Evolutionary conservation across 2,888 invertebrate species (phyloP).

Genomic region (Rhagonycha lutea): DNA sequence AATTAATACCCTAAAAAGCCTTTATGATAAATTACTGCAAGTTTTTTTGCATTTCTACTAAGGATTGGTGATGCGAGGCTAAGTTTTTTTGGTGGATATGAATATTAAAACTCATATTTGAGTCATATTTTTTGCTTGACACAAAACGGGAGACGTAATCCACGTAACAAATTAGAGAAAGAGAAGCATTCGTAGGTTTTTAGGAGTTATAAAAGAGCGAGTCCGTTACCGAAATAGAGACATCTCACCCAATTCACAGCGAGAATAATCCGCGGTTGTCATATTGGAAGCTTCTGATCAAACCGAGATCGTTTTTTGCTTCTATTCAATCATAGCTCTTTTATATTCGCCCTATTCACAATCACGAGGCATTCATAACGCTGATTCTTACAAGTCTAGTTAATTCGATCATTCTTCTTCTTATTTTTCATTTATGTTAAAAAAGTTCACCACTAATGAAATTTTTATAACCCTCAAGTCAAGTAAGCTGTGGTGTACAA

Average conservation of each 20-base stretch:
- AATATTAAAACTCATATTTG: conserved; percentile 23
- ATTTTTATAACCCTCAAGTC: not conserved
- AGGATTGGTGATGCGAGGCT: not conserved
- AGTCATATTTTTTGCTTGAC: conserved; percentile 8
- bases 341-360: conserved; percentile 44
- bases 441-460: not conserved
- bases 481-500: not conserved
- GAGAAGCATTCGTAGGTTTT: not conserved
- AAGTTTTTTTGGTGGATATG: conserved; percentile 12
- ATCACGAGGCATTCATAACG: conserved; percentile 43
- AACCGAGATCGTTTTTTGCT: conserved; percentile 42
- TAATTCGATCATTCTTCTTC: conserved; percentile 35
- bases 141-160: not conserved
- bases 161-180: conserved; percentile 16
- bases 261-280: conserved; percentile 37
- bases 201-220: conserved; percentile 2
- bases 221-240: conserved; percentile 19
- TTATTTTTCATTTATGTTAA: not conserved
- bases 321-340: conserved; percentile 43
- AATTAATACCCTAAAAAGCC: not conserved
- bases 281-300: conserved; percentile 37
- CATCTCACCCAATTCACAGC: conserved; percentile 23
- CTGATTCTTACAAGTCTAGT: conserved; percentile 35
- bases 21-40: not conserved
- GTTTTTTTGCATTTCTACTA: not conserved